Evolutionary conservation across 2,797 vertebrate genomes (phyloP), one percentile per base, ranked within the genome.

Genomic region (Scleropages formosus): DNA sequence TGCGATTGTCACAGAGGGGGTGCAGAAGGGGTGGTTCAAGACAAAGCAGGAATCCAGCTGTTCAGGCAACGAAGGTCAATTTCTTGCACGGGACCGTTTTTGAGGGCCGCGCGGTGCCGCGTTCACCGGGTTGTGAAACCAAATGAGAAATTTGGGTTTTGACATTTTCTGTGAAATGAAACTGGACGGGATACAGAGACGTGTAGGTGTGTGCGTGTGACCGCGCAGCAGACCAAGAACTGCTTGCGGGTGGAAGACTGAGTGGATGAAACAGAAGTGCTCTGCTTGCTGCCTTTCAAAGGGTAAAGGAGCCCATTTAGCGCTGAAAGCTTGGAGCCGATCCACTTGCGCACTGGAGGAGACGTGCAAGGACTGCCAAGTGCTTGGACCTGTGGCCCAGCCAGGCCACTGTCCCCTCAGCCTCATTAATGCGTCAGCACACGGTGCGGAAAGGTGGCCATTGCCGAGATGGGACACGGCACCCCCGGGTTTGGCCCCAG

Each of bases 281-380:
- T 10, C 49, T 27, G 16, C 46, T 31, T 11, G 60, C 61, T 27
- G 15, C 61, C 39, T 80, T 59, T 62, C 39, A 56, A 73, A 78
- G 65, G 53, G 39, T 79, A 74, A 82, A 81, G 66, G 81, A 75
- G 53, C 31, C 4, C 64, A 44, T 81, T 80, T 81, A 78, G 78
- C 78, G 78, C 68, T 81, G 59, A 77, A 74, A 80, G 73, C 79
- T 59, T 0, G 47, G 66, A 66, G 67, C 78, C 82, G 77, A 75
- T 79, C 51, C 75, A 76, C 61, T 59, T 73, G 16, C 58, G 72
- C 15, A 24, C 72, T 49, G 51, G 62, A 39, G 47, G 62, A 79
- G 77, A 79, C 39, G 75, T 56, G 56, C 13, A 26, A 69, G 72
- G 79, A 84, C 77, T 79, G 20, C 64, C 68, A 78, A 86, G 79